Base-by-base conservation (phyloP, 2,888 invertebrate species). In the Synanthedon myopaeformis region DNA sequence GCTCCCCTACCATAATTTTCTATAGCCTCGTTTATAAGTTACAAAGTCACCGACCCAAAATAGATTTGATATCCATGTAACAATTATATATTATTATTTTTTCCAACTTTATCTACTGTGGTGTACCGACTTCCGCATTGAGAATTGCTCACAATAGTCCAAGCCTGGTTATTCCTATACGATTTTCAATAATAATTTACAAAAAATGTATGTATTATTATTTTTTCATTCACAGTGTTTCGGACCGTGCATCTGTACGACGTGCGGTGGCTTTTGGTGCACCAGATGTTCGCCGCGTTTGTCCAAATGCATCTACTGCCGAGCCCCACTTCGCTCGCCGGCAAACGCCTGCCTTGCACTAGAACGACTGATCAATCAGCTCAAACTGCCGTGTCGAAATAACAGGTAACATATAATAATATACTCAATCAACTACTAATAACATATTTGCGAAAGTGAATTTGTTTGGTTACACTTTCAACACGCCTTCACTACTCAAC, bases 261-360 rank as follows among this genome's bases (percentile, higher is more conserved):
- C 84, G 78, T 88, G 88, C 53, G 88, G 88, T 0, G 87, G 86
- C 0, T 78, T 88, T 0, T 87, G 87, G 87, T 87, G 87, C 55
- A 74, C 74, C 0, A 61, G 83, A 0, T 86, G 84, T 55, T 83
- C 87, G 0, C 67, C 87, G 0, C 65, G 79, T 13, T 83, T 86
- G 71, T 79, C 87, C 0, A 62, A 84, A 0, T 87, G 86, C 51
- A 82, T 87, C 0, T 88, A 86, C 85, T 88, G 88, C 55, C 63
- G 88, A 1, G 85, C 79, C 0, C 67, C 75, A 0, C 65, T 87
- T 0, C 60, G 87, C 5, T 73, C 83, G 0, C 84, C 86, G 0
- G 82, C 83, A 0, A 65, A 72, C 0, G 82, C 84, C 28, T 85
- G 86, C 60, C 69, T 82, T 1, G 85, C 87, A 0, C 58, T 88